These are phyloP conservation scores for Charina bottae DNA, from an alignment of 2,113 vertebrate species.

Conservation along the genomic window DNA sequence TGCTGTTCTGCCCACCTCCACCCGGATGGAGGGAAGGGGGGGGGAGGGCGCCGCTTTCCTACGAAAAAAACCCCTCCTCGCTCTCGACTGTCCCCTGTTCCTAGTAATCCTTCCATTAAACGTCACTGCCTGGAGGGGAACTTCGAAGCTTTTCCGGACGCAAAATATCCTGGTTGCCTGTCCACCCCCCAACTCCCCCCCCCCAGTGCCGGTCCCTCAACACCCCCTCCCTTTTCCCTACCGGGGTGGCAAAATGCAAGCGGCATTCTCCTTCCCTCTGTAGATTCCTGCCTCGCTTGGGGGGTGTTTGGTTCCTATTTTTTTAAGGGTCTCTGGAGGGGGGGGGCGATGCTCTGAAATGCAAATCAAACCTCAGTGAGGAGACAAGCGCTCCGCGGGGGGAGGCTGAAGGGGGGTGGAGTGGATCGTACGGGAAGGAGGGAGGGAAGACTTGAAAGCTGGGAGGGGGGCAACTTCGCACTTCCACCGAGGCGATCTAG, in stretches of 20 bases:
- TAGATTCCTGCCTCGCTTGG: neutral
- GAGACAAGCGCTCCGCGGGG: neutral
- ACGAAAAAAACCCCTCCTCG: neutral
- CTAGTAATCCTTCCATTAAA: slow-evolving; percentile 74
- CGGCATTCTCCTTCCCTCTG: neutral
- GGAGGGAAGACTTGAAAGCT: neutral
- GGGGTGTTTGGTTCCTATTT: neutral
- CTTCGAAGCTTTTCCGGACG: slow-evolving; percentile 68
- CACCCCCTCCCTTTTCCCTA: neutral
- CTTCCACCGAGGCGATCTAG: neutral
- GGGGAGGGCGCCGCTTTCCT: neutral
- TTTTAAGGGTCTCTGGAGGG: neutral
- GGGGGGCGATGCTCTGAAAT: neutral
- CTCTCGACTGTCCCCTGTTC: neutral
- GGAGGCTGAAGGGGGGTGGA: neutral
- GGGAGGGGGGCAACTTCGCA: neutral
- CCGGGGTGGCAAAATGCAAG: neutral
- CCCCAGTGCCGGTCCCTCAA: neutral
- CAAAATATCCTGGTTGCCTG: too few species aligned
- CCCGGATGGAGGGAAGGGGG: neutral
- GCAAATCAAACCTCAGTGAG: neutral
- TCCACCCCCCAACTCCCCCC: neutral
- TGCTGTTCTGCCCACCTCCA: neutral
- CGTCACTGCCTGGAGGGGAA: slow-evolving; percentile 72
- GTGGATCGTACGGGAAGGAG: neutral